Evolutionary conservation across 2,797 vertebrate genomes (phyloP).

Genomic region (Falco biarmicus): DNA sequence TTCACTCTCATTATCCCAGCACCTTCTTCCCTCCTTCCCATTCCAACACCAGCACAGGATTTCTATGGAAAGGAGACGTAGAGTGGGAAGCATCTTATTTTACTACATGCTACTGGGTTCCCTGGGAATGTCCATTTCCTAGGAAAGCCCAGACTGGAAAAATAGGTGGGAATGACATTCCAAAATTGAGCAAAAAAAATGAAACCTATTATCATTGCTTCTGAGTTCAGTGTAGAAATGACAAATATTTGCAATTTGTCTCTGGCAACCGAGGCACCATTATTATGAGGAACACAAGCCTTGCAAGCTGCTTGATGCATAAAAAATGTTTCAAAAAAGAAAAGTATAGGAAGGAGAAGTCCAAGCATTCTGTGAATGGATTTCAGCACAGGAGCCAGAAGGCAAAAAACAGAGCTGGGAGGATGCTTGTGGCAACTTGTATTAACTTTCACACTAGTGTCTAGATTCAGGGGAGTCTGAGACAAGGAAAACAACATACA

Average conservation of each 20-base stretch:
- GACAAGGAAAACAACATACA: not conserved
- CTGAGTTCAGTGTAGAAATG: not conserved
- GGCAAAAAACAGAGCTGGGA: not conserved
- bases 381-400: not conserved
- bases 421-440: not conserved
- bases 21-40: not conserved
- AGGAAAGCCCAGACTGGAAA: not conserved
- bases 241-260: conserved; percentile 32
- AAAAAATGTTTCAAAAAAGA: not conserved
- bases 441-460: not conserved
- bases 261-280: not conserved
- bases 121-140: not conserved
- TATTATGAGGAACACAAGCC: not conserved
- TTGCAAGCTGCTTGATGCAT: not conserved
- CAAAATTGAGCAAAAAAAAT: not conserved
- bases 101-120: not conserved
- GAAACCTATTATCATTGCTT: not conserved
- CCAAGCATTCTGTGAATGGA: not conserved
- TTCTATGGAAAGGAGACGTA: not conserved
- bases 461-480: not conserved
- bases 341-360: not conserved
- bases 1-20: not conserved
- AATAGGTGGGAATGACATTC: not conserved
- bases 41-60: not conserved
- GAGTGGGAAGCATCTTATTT: not conserved